A percentile compares a stretch with the other conserved stretches of the same genome.
Evolutionary conservation across 2,797 vertebrate genomes (phyloP).

Genomic region (Molossus molossus): DNA sequence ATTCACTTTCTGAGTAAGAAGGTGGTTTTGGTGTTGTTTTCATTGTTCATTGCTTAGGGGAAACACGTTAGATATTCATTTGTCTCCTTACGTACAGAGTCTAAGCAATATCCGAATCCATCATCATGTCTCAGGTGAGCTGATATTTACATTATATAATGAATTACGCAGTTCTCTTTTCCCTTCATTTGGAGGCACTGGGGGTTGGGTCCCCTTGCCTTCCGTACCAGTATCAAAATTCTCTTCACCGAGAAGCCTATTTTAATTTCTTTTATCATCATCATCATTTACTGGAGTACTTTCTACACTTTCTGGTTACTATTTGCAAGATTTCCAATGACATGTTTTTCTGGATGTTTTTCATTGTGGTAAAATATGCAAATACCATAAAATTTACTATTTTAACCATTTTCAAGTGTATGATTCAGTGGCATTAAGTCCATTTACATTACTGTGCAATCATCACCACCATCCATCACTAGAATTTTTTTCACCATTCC

Average conservation of each 20-base stretch:
- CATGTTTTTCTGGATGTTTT: background rate
- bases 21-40: background rate
- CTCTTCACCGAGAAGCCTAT: background rate
- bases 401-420: background rate
- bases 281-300: background rate
- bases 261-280: background rate
- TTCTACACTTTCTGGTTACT: background rate
- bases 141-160: background rate
- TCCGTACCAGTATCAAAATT: background rate
- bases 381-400: background rate
- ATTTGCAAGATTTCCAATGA: background rate
- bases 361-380: background rate
- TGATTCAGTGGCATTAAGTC: background rate
- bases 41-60: background rate
- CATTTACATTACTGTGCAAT: background rate
- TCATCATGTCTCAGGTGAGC: background rate
- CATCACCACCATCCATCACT: background rate
- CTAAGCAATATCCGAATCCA: slow-evolving; percentile 11
- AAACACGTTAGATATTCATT: background rate
- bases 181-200: background rate
- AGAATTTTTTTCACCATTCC: background rate
- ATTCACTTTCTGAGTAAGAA: background rate
- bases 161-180: background rate
- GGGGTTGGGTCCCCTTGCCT: background rate
- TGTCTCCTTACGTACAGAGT: background rate